Base-by-base conservation (phyloP, 2,888 invertebrate species). In the Pollenia amentaria region DNA sequence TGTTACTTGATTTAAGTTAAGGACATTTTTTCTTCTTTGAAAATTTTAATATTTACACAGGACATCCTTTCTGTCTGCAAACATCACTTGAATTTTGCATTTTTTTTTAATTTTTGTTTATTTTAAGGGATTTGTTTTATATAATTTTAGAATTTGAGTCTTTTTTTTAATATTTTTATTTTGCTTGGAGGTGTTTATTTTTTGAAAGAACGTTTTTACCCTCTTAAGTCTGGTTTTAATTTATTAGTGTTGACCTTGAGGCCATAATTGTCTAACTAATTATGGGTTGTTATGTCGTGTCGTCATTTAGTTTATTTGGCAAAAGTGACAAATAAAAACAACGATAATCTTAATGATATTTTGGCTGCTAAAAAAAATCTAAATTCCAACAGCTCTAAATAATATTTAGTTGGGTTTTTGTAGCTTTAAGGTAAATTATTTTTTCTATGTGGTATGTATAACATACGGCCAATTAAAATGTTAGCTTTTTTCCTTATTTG, bases 221-320 rank as follows among this genome's bases (percentile, higher is more conserved):
- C 18, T 62, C 11, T 51, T 16, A 21, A 65, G 42, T 80, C 60
- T 77, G 60, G 11, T 60, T 73, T 67, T 81, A 72, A 77, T 81
- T 81, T 81, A 81, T 81, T 73, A 62, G 46, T 62, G 11, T 73
- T 69, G 69, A 70, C 69, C 82, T 78, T 78, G 64, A 70, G 82
- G 73, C 57, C 44, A 78, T 75, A 69, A 82, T 70, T 82, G 62
- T 64, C 62, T 78, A 42, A 72, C 78, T 86, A 86, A 86, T 86
- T 86, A 79, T 75, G 82, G 75, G 12, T 77, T 70, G 42, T 67
- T 53, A 12, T 40, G 18, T 46, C 64, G 48, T 76, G 48, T 67
- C 11, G 44, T 48, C 70, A 72, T 57, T 80, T 62, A n/a, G 29
- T 64, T 67, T 69, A 48, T 75, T 73, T 73, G 46, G 46, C 16